These are phyloP conservation scores for Panonychus citri DNA, from an alignment of 1,140 invertebrate species.

Conservation along the genomic window DNA sequence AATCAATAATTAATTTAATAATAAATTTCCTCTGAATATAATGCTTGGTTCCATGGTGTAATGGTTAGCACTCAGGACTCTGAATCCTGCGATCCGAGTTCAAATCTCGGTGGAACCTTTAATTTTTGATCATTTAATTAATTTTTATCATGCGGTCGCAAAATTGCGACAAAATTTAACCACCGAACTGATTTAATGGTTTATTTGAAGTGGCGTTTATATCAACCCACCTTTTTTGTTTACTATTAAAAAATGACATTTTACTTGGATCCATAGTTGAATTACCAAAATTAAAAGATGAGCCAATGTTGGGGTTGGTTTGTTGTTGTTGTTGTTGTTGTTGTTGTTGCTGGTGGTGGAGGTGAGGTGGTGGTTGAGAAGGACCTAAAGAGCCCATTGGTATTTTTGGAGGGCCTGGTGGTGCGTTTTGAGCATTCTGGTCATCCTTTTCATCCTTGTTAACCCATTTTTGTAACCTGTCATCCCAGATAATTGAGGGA, in stretches of 20 bases:
- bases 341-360: too few species aligned
- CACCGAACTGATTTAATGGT: too few species aligned
- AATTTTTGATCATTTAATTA: too few species aligned
- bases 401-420: constrained; percentile 6
- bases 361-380: too few species aligned
- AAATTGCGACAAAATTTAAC: too few species aligned
- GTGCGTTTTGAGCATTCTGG: background rate
- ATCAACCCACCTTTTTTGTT: background rate
- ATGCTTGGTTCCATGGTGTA: background rate
- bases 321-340: too few species aligned
- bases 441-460: constrained; percentile 2
- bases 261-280: background rate
- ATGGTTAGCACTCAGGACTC: constrained; percentile 3
- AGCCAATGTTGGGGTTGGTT: too few species aligned
- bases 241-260: background rate
- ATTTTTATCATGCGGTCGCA: too few species aligned
- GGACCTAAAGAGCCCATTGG: background rate
- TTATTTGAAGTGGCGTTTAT: background rate
- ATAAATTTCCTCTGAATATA: too few species aligned
- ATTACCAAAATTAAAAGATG: background rate
- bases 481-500: constrained; percentile 4
- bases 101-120: constrained; percentile 4
- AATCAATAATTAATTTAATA: too few species aligned
- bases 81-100: constrained; percentile 3
- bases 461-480: constrained; percentile 4